Base-by-base conservation (phyloP, 2,888 invertebrate genomes). In the Sphaerophoria taeniata region DNA sequence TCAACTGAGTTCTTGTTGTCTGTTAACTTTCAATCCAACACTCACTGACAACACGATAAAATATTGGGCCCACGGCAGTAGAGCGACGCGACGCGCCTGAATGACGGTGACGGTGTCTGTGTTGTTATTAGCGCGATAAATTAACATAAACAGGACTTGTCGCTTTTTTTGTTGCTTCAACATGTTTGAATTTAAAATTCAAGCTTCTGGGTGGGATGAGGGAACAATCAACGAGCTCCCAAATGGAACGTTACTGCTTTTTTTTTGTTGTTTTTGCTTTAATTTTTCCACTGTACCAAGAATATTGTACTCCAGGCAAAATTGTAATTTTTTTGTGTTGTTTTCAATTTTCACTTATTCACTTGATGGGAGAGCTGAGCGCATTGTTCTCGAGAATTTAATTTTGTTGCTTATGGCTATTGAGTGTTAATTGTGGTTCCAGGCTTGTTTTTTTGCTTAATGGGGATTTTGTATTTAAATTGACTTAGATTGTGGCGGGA, bases 131-230 rank as follows among this genome's bases (percentile, higher is more conserved):
- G 14, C 56, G 63, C 31, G 43, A 75, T 65, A 58, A 74, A 75
- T 81, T 75, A 65, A 55, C 73, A 73, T 73, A 74, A 79, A 61
- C 45, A 67, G 33, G 51, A 73, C 45, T 55, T 51, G 6, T 16
- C 12, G 49, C 33, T 31, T 14, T 2, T 6, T 65, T 16, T 67
- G 12, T 24, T 36, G 16, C 24, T 7, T 11, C 14, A 24, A 33
- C 31, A 14, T 47, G 31, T 47, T 33, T 4, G 16, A 47, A 51
- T 63, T 49, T 67, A 24, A 51, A 36, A 67, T 49, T 51, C 34
- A 63, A 34, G 24, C 33, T 45, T 5, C 24, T 24, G 24, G 24
- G 24, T 24, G 24, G 33, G 5, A 49, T 9, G 34, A 49, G 49
- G 11, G 33, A 49, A 12, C 2, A 24, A 9, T 7, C 14, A 56